Percentiles rank a stretch among this genome's conserved stretches.
phyloP scores from a whole-genome alignment of 2,113 vertebrate species.

The Lycaon pictus region DNA sequence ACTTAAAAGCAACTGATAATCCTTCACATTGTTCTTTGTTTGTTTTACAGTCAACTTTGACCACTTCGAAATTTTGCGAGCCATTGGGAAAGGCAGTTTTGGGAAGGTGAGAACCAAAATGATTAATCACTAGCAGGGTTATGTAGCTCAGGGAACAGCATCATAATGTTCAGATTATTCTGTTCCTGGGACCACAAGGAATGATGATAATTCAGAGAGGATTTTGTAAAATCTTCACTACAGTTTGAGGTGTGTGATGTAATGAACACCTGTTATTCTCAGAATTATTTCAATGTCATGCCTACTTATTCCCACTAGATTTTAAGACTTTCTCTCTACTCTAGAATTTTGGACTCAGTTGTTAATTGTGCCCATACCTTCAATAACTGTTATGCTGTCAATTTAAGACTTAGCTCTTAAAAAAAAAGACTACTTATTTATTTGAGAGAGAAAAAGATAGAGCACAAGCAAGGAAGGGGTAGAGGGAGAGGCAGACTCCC shows the following conservation, averaged over 20 bases:
- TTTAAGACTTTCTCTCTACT: not conserved
- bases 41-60: constrained; percentile 95
- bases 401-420: not conserved
- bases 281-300: not conserved
- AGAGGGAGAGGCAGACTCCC: not conserved
- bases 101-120: constrained; percentile 93
- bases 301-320: not conserved
- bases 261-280: not conserved
- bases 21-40: constrained; percentile 63
- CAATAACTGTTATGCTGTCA: not conserved
- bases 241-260: not conserved
- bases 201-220: not conserved
- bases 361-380: not conserved
- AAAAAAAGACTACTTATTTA: not conserved
- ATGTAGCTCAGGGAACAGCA: not conserved
- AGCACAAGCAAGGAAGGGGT: not conserved
- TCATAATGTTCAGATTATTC: not conserved
- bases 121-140: not conserved
- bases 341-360: constrained; percentile 5
- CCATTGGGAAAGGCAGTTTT: constrained; percentile 99
- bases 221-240: constrained; percentile 6
- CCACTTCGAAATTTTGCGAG: constrained; percentile 98
- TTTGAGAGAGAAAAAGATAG: not conserved
- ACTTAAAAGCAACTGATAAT: not conserved
- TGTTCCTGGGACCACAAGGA: not conserved